These are phyloP conservation scores for Pogonocherus hispidulus DNA, from an alignment of 2,888 invertebrate genomes.

Conservation along the genomic window DNA sequence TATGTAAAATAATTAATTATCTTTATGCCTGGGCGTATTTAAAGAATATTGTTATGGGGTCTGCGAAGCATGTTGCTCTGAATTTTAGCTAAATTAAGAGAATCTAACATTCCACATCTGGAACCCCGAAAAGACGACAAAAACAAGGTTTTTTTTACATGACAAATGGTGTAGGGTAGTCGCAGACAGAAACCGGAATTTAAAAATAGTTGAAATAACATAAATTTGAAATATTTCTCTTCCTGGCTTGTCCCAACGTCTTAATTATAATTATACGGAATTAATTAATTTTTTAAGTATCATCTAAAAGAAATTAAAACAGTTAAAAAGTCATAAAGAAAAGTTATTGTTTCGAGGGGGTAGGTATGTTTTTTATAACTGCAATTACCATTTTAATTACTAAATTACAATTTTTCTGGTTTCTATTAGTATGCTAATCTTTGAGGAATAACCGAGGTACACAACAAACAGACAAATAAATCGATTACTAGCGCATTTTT, in stretches of 20 bases:
- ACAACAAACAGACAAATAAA: conserved; percentile 39
- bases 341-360: conserved; percentile 58
- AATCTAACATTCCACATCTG: conserved; percentile 62
- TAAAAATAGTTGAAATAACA: conserved; percentile 61
- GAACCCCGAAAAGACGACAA: conserved; percentile 54
- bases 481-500: conserved; percentile 44
- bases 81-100: conserved; percentile 60
- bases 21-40: background rate
- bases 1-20: background rate
- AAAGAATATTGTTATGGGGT: conserved; percentile 8
- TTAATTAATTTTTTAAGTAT: conserved; percentile 58
- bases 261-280: conserved; percentile 55
- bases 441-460: conserved; percentile 25
- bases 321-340: conserved; percentile 61
- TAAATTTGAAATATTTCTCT: conserved; percentile 53
- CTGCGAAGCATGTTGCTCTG: background rate
- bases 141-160: conserved; percentile 57
- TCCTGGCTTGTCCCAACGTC: conserved; percentile 39
- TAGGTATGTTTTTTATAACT: conserved; percentile 58
- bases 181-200: conserved; percentile 56
- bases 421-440: conserved; percentile 56
- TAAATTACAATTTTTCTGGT: conserved; percentile 57
- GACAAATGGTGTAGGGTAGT: conserved; percentile 60
- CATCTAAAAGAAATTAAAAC: conserved; percentile 60
- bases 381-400: conserved; percentile 61